Base-by-base conservation (phyloP, 53 echinoderm and acorn worm genomes). In the Patiria pectinifera region DNA sequence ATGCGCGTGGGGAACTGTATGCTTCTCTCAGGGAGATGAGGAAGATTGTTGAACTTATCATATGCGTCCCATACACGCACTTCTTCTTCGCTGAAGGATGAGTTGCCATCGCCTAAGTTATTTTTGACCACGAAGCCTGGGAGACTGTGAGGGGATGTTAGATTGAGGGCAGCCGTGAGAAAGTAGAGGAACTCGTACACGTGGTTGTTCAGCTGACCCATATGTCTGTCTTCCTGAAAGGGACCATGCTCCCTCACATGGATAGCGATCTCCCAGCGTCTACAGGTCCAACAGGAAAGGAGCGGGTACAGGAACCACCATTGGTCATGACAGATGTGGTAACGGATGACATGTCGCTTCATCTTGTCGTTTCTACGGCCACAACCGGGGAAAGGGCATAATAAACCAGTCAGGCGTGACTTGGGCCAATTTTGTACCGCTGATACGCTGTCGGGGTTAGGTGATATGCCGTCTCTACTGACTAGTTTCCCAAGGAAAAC, bases 201-300 rank as follows among this genome's bases (percentile, higher is more conserved):
- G 1, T 35, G 18, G 45, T 45, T 45, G 49, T 19, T 18, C 11
- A 82, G 6, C 43, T 45, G 49, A 43, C 49, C 82, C 48, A 82
- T 12, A 22, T 82, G 82, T 82, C 49, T 16, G 2, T 82, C 82
- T 19, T 18, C 6, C 49, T 82, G 49, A 45, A 82, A 82, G 16
- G 82, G 82, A 53, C 82, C 82, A 59, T 82, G 82, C 19, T 82
- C 82, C 82, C 82, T 82, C 21, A 7, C 82, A 53, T 82, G 82
- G 53, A 82, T 82, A 18, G 82, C 82, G 18, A 82, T 82, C 59
- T 82, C 82, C 82, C 82, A 82, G 11, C 82, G 48, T 82, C 45
- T 23, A 21, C 82, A 53, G 49, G 82, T 59, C 82, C 58, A 82
- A 45, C 82, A 82, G 82, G 49, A 49, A 7, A 53, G 49, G 1